These are phyloP conservation scores for Peromyscus aztecus DNA, from an alignment of 2,797 vertebrate genomes.

Conservation along the genomic window DNA sequence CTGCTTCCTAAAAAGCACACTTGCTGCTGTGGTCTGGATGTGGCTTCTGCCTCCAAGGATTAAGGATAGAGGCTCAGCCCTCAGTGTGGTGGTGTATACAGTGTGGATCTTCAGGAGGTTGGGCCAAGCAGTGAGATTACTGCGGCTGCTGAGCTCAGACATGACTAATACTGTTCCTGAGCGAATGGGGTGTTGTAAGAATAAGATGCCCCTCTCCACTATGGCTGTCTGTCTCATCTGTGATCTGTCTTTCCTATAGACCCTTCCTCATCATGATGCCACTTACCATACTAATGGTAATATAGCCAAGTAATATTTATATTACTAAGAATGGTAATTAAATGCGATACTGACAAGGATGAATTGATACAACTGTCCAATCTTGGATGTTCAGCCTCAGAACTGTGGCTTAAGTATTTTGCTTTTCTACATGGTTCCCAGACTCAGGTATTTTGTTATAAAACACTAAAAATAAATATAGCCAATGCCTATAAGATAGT, in stretches of 20 bases:
- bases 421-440: background rate
- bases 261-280: background rate
- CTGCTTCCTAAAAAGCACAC: constrained; percentile 18
- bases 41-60: background rate
- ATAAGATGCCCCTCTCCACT: background rate
- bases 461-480: constrained; percentile 49
- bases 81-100: background rate
- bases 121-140: background rate
- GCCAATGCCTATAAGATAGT: constrained; percentile 17
- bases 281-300: background rate
- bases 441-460: background rate
- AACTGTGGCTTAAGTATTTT: background rate
- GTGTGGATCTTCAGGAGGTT: background rate
- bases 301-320: background rate
- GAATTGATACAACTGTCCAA: background rate
- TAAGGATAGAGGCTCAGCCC: background rate
- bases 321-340: background rate
- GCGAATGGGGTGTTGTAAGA: background rate
- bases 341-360: background rate
- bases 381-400: background rate
- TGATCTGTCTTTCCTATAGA: background rate
- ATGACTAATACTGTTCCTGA: background rate
- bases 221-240: background rate
- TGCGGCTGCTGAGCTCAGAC: background rate
- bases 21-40: background rate